Evolutionary conservation across 2,888 invertebrate genomes (phyloP).

Genomic region (Drosophila seclusa): DNA sequence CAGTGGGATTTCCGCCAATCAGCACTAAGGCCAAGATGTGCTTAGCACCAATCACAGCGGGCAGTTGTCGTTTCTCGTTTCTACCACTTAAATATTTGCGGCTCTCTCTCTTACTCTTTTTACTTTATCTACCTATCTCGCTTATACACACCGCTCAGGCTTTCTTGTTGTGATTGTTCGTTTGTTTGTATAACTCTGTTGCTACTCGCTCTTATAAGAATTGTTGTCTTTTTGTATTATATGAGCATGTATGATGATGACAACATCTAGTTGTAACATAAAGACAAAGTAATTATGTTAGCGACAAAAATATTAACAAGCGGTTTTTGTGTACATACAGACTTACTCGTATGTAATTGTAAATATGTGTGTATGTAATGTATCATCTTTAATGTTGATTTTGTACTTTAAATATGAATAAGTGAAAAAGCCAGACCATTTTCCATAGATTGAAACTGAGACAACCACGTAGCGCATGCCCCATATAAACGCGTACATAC

Average conservation of each 20-base stretch:
- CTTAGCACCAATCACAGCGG: conserved; percentile 66
- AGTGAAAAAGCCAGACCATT: not conserved
- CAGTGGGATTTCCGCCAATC: conserved; percentile 62
- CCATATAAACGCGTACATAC: not conserved
- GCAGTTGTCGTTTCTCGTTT: conserved; percentile 46
- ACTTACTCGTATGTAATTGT: not conserved
- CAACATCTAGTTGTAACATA: conserved; percentile 51
- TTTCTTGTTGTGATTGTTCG: conserved; percentile 35
- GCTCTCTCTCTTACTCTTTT: conserved; percentile 10
- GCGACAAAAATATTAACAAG: conserved; percentile 66
- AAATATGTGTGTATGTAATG: not conserved
- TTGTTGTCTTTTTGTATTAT: conserved; percentile 19
- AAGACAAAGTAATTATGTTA: conserved; percentile 65
- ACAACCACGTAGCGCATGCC: conserved; percentile 1
- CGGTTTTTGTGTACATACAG: conserved; percentile 8
- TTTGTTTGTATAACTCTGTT: conserved; percentile 13
- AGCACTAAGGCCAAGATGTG: conserved; percentile 52
- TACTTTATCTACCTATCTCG: conserved; percentile 47
- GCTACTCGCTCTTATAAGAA: conserved; percentile 12
- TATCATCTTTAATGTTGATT: not conserved
- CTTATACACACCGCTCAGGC: conserved; percentile 35
- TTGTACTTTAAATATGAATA: conserved; percentile 2
- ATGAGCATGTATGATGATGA: conserved; percentile 37
- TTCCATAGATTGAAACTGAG: not conserved
- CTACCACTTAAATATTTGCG: conserved; percentile 49